Conservation (phyloP, 2,113 vertebrate species). For the Alouatta palliata region DNA sequence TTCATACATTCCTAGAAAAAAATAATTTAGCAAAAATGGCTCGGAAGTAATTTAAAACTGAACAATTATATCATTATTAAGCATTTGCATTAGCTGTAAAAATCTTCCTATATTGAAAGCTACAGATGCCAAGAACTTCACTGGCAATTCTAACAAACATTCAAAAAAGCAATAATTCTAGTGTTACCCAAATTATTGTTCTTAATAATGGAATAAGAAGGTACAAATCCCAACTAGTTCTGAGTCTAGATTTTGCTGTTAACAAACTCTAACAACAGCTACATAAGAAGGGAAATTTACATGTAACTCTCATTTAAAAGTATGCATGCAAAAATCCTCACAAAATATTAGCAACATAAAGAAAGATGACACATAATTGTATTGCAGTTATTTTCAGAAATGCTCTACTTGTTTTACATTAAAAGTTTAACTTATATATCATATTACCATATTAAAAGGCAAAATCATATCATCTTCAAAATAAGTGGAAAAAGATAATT, state of each 20-base stretch:
- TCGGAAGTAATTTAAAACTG: background rate
- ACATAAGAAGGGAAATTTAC: background rate
- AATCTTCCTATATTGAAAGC: background rate
- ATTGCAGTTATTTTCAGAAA: background rate
- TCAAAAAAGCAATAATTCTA: background rate
- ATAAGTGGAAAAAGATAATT: background rate
- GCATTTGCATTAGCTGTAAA: background rate
- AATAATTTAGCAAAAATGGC: background rate
- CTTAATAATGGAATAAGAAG: background rate
- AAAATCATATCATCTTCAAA: background rate
- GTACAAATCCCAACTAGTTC: background rate
- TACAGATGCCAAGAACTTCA: background rate
- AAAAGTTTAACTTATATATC: background rate
- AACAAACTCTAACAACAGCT: background rate
- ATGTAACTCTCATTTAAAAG: background rate
- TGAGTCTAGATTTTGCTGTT: background rate
- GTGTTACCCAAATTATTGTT: background rate
- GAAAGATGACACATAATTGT: background rate
- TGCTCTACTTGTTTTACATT: background rate
- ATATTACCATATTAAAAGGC: background rate
- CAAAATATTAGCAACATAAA: background rate
- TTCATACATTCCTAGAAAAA: background rate
- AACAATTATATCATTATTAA: background rate
- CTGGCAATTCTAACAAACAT: background rate
- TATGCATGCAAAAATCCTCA: background rate